Evolutionary conservation across 92 coral and sea anemone genomes (phyloP), one percentile per base, ranked within the genome.

Genomic region (Phenganax marumi): DNA sequence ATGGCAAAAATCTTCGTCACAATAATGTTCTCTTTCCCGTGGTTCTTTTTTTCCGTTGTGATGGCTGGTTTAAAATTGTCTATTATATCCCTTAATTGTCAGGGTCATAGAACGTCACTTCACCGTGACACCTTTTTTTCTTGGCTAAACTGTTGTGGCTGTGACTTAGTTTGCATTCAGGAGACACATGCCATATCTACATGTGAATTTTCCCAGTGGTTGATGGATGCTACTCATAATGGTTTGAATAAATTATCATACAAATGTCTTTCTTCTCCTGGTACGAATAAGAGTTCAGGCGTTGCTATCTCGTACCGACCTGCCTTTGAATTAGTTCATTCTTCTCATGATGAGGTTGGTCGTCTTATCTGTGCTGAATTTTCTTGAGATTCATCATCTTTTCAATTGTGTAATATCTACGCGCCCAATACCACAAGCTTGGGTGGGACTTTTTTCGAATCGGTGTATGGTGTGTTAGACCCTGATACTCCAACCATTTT

Each of bases 291-390:
- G 12, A 55, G 85, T 14, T 54, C 76, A 39, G 84, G 90, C 23
- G 75, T 56, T 14, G 66, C 81, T 22, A 82, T 76, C 18, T 53
- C 82, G 7, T 82, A 8, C 24, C 50, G 65, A 2, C 73, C 87
- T 7, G 0, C 24, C 8, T 52, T 82, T 13, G 23, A 53, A 12
- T 4, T 86, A 0, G 14, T 3, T 0, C 0, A 0, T 0, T 73
- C 53, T 0, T 24, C 56, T 11, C 0, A 17, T 0, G 84, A 86
- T 7, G 0, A 11, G 1, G 52, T 7, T 3, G 79, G 87, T 14
- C 85, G 86, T n/a, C 76, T 86, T 68, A 16, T 81, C 0, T 12
- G 51, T 56, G 72, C 82, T 2, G 78, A 82, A 16, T 25, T 70
- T 26, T 18, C 82, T 22, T 10, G 21, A 7, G 0, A 17, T 5